A percentile compares a stretch with the other conserved stretches of the same genome.
Evolutionary conservation across 1,140 invertebrate species (phyloP).

Genomic region (Aphidius gifuensis): DNA sequence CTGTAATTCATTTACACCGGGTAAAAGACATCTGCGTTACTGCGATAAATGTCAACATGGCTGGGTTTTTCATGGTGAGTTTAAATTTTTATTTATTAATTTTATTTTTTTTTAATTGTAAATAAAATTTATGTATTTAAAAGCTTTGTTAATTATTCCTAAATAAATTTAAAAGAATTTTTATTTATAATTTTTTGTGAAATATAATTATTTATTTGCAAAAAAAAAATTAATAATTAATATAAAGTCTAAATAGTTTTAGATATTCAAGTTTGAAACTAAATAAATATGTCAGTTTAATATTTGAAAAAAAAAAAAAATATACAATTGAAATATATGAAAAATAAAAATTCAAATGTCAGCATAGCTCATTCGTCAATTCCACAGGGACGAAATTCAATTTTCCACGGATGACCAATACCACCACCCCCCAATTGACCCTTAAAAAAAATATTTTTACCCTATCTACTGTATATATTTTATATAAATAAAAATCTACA

Average conservation of each 20-base stretch:
- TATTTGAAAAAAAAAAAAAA: too few relatives aligned
- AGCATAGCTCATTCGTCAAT: constrained; percentile 46
- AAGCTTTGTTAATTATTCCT: too few relatives aligned
- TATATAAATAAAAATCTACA: constrained; percentile 34
- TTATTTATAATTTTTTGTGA: too few relatives aligned
- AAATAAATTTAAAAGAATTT: too few relatives aligned
- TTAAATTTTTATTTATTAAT: constrained; percentile 5
- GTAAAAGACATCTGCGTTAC: constrained; percentile 66
- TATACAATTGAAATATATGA: too few relatives aligned
- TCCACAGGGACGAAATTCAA: constrained; percentile 55
- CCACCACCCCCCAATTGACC: constrained; percentile 29
- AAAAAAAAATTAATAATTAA: too few relatives aligned
- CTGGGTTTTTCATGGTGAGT: constrained; percentile 78
- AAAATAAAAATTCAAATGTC: constrained; percentile 37
- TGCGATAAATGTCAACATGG: constrained; percentile 75
- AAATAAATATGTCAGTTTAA: too few relatives aligned
- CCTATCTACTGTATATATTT: neutral
- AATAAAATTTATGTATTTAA: too few relatives aligned
- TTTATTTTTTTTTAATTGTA: neutral
- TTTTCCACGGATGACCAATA: constrained; percentile 53
- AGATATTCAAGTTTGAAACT: too few relatives aligned
- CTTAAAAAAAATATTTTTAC: too few relatives aligned
- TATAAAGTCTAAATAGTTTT: too few relatives aligned
- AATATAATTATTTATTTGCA: too few relatives aligned
- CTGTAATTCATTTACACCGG: constrained; percentile 74